These are phyloP conservation scores for Picathartes gymnocephalus DNA, from an alignment of 2,113 vertebrate genomes.

Conservation along the genomic window DNA sequence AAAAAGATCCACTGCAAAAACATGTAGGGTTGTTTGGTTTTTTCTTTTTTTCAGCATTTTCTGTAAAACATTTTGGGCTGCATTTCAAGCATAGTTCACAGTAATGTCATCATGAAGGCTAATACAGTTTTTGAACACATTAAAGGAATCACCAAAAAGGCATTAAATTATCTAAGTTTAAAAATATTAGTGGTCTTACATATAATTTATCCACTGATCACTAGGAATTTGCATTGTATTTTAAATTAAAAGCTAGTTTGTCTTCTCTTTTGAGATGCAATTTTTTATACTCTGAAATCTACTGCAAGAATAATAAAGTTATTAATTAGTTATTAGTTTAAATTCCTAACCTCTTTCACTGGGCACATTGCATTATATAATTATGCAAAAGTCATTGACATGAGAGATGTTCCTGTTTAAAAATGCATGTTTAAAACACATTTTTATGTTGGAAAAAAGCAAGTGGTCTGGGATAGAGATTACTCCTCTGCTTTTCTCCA, in stretches of 20 bases:
- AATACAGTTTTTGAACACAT: neutral
- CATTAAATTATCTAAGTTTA: neutral
- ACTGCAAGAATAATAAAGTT: conserved; percentile 13
- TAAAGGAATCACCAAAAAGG: neutral
- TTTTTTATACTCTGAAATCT: conserved; percentile 10
- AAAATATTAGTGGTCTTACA: neutral
- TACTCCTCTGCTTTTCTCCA: neutral
- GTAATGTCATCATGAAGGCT: neutral
- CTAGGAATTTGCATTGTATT: neutral
- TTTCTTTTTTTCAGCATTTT: neutral
- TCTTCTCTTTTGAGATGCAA: neutral
- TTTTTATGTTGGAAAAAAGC: neutral
- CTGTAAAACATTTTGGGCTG: neutral
- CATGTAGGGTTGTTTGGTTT: accelerated
- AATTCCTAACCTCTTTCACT: conserved; percentile 35
- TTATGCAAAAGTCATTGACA: conserved; percentile 8
- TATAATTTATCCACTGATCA: neutral
- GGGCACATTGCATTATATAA: neutral
- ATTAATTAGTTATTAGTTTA: conserved; percentile 29
- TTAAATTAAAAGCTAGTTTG: conserved; percentile 34
- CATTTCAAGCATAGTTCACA: neutral
- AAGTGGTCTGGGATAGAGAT: neutral
- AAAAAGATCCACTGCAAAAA: neutral
- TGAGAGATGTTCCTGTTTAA: conserved; percentile 14
- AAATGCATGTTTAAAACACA: conserved; percentile 23